These are phyloP conservation scores for Pogonomyrmex californicus DNA, from an alignment of 1,140 invertebrate genomes.

Conservation along the genomic window DNA sequence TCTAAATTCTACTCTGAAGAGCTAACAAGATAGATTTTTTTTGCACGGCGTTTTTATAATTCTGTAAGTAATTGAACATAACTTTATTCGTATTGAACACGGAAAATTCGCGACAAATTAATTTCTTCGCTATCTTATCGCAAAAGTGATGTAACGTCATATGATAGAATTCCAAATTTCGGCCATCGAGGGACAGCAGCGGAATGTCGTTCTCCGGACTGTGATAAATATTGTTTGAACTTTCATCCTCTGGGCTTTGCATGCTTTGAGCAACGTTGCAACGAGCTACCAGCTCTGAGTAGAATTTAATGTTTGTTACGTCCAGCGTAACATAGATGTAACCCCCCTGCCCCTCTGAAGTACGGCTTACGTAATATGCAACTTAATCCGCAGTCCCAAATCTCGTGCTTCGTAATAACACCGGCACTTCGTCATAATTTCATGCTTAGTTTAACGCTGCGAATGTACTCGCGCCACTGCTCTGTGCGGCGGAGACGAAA, in stretches of 20 bases:
- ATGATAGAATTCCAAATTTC: constrained; percentile 15
- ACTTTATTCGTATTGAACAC: not conserved
- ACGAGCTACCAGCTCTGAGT: constrained; percentile 33
- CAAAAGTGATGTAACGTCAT: constrained; percentile 20
- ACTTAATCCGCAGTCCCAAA: constrained; percentile 63
- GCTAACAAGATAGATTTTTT: not conserved
- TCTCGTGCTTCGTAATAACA: constrained; percentile 56
- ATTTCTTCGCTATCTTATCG: not conserved
- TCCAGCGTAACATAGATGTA: constrained; percentile 54
- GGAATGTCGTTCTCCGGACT: not conserved
- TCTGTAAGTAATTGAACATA: constrained; percentile 1
- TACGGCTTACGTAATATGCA: constrained; percentile 40
- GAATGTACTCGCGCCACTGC: constrained; percentile 18
- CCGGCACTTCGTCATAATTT: constrained; percentile 63
- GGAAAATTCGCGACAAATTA: not conserved
- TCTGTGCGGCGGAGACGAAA: constrained; percentile 28
- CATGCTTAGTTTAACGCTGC: constrained; percentile 59
- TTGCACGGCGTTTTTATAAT: not conserved
- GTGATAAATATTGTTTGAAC: constrained; percentile 54
- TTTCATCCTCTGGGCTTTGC: constrained; percentile 15
- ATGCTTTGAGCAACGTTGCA: constrained; percentile 32
- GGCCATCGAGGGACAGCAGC: not conserved
- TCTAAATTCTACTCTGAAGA: not conserved
- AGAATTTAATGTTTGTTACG: constrained; percentile 58
- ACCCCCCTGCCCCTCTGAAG: constrained; percentile 20